Base-by-base conservation (phyloP, 2,888 invertebrate species). In the Megalurothrips usitatus region DNA sequence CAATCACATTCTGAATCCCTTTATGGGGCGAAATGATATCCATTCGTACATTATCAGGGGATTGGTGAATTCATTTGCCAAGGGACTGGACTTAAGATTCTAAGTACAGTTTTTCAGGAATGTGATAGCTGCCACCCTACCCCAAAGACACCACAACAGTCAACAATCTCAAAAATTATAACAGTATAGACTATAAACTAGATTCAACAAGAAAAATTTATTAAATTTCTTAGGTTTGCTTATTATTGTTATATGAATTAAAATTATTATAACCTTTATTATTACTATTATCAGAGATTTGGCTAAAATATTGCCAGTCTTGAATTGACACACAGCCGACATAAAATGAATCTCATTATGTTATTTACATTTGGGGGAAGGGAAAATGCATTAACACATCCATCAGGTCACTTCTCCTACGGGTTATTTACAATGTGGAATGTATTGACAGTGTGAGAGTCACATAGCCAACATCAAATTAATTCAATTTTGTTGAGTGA, bases 201-300 rank as follows among this genome's bases (percentile, higher is more conserved):
- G 19, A 6, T 58, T 58, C 58, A 75, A 75, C 68, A 75, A 75
- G 68, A 75, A 75, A 58, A 75, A 75, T 75, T 26, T 23, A 75
- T 75, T 23, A 26, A 75, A 75, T 12, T 26, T 26, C 68, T 26
- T 75, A 75, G 26, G 26, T 75, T 75, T 75, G 68, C 68, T 75
- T 75, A 75, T 75, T 75, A 75, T 75, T 75, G 68, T 75, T 75
- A 75, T 75, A n/a, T 23, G 68, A 75, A 75, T 23, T 75, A 75
- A 75, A 75, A 75, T 75, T 75, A 75, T 26, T 75, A 75, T 26
- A 75, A 75, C n/a, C 26, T 75, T 75, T 23, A 75, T 75, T 75
- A 75, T 75, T 75, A 75, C 68, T 75, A 75, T 75, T 75, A 75
- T 75, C 68, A 75, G 68, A 75, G 68, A 75, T 75, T 75, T 75